Conservation (phyloP, 2,888 invertebrate species). For the Chaetoderma sp. region DNA sequence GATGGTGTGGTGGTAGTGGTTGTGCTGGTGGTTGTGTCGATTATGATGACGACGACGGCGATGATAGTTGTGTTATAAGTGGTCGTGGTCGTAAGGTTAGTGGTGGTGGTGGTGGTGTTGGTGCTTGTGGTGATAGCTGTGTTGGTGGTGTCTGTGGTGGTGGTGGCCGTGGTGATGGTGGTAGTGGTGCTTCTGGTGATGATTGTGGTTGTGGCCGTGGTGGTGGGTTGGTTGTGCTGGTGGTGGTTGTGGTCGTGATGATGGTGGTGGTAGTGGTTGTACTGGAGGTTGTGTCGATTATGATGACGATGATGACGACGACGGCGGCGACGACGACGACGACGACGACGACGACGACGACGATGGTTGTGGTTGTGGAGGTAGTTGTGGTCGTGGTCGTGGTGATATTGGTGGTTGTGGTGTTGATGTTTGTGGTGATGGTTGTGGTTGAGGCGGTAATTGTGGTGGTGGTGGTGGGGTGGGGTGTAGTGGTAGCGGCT, state of each 20-base stretch:
- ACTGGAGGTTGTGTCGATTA: too few relatives aligned
- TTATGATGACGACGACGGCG: constrained; percentile 40
- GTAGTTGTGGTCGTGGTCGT: neutral
- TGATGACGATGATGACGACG: neutral
- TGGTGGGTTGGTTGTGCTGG: too few relatives aligned
- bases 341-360: too few relatives aligned
- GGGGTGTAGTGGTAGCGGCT: too few relatives aligned
- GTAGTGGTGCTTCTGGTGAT: too few relatives aligned
- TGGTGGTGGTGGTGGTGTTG: constrained; percentile 6
- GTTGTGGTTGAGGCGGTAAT: too few relatives aligned
- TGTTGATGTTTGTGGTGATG: neutral
- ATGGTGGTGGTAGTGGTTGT: neutral
- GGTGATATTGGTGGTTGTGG: neutral
- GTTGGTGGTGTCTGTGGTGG: constrained; percentile 38
- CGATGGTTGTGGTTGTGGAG: too few relatives aligned
- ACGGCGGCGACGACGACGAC: too few relatives aligned
- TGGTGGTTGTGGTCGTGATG: neutral
- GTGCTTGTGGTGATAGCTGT: constrained; percentile 27
- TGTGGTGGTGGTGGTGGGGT: too few relatives aligned
- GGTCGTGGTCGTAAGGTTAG: constrained; percentile 9
- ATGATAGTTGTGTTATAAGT: constrained; percentile 25
- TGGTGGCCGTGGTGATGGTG: constrained; percentile 39
- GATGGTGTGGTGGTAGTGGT: too few relatives aligned
- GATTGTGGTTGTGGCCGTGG: constrained; percentile 27
- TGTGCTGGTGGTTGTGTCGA: too few relatives aligned